Conservation (phyloP, 2,888 invertebrate species). For the Apoda limacodes region DNA sequence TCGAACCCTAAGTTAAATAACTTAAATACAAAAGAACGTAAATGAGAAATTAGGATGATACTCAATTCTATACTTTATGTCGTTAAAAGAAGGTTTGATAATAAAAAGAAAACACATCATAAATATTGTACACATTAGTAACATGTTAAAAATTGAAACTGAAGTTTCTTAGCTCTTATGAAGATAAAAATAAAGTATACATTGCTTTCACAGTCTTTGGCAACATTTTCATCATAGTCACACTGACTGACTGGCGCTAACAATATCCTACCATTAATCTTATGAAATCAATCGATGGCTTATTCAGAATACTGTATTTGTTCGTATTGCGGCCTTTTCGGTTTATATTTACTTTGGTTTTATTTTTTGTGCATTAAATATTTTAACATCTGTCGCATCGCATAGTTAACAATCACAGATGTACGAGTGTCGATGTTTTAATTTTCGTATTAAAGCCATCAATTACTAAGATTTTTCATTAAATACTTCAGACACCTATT, state of each 20-base stretch:
- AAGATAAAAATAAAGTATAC: slow-evolving; percentile 37
- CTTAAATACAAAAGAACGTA: slow-evolving; percentile 22
- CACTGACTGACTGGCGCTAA: slow-evolving; percentile 55
- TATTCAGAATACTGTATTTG: slow-evolving; percentile 68
- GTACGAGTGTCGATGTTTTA: no score
- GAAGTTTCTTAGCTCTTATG: slow-evolving; percentile 43
- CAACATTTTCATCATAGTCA: slow-evolving; percentile 41
- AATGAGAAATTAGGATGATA: slow-evolving; percentile 3
- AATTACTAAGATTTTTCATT: no score
- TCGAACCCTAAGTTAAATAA: slow-evolving; percentile 31
- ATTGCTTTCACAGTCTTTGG: slow-evolving; percentile 43
- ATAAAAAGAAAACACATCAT: no score
- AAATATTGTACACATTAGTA: no score
- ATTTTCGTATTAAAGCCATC: no score
- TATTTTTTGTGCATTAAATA: slow-evolving; percentile 60
- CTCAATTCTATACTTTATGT: slow-evolving; percentile 22
- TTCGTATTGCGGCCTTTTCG: slow-evolving; percentile 58
- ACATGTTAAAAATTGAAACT: slow-evolving; percentile 46
- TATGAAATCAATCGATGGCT: slow-evolving; percentile 70
- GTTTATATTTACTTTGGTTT: slow-evolving; percentile 63
- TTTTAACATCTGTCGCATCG: slow-evolving; percentile 52
- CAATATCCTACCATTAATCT: slow-evolving; percentile 69
- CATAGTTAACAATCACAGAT: no score
- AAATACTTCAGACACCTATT: no score
- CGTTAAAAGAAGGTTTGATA: no score